Base-by-base conservation (phyloP, 1,140 invertebrate genomes). In the Neodiprion virginianus region DNA sequence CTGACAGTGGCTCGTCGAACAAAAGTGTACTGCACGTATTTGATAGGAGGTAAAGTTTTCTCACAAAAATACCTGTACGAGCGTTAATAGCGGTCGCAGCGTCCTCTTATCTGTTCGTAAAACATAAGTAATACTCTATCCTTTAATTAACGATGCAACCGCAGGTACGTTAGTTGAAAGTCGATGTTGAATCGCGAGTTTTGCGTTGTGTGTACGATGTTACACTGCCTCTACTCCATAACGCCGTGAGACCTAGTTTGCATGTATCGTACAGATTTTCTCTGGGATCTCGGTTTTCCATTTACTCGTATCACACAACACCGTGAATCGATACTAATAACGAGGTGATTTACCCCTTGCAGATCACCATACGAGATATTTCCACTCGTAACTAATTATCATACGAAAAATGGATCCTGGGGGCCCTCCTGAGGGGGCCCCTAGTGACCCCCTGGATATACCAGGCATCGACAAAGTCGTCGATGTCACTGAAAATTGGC, bases 401-500 rank as follows among this genome's bases (percentile, higher is more conserved):
- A 71, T 67, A 61, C 74, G 69, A 71, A 83, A 80, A 75, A 88
- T 88, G 87, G 83, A 88, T 79, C 74, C 79, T 79, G 82, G 86
- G 87, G 87, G 85, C 85, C 87, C 87, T 88, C 87, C 83, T 80
- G 83, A 87, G 84, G 86, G 87, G 87, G 86, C 83, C 87, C 87
- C 86, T 83, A 76, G 68, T 74, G 83, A 85, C 75, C 79, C 81
- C 66, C 77, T 83, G 74, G 84, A 88, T 40, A 82, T 86, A 77
- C 50, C 79, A 49, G 81, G 75, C n/a, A 79, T 85, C 66, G 84
- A 85, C 53, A 87, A 87, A 75, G 76, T 75, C n/a, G 75, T 79
- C 71, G 79, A 82, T n/a, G 79, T 73, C 53, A 75, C 78, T 1
- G 76, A 81, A 40, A 81, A 79, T 76, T 85, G 84, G 85, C 75